Conservation (phyloP, 2,797 vertebrate genomes). For the Neomorphus geoffroyi region DNA sequence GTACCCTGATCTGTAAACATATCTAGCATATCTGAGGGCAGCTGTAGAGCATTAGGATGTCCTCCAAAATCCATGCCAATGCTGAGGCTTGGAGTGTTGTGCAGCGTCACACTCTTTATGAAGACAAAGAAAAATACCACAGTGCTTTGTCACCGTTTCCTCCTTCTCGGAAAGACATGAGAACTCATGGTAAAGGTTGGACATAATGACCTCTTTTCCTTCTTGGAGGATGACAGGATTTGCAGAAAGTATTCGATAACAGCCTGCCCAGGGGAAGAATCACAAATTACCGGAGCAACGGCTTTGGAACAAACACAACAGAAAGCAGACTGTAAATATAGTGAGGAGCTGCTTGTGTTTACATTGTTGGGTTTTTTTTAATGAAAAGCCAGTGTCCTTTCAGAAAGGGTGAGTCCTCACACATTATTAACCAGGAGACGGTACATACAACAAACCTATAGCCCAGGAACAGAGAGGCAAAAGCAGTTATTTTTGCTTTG, state of each 20-base stretch:
- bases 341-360: neutral
- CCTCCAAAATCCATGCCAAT: neutral
- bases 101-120: neutral
- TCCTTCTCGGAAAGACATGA: neutral
- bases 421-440: neutral
- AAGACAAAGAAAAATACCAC: neutral
- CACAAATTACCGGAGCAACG: neutral
- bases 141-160: neutral
- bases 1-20: neutral
- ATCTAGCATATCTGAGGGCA: neutral
- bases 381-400: neutral
- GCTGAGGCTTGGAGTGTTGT: rapidly evolving
- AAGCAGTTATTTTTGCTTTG: neutral
- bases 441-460: neutral
- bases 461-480: neutral
- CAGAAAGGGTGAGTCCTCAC: neutral
- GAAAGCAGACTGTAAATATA: neutral
- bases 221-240: neutral
- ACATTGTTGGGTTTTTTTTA: neutral
- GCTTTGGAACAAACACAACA: neutral
- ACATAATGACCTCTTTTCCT: neutral
- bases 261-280: neutral
- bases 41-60: neutral
- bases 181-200: neutral
- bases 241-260: neutral